Evolutionary conservation across 2,113 vertebrate genomes (phyloP).

Genomic region (Scatophagus argus): DNA sequence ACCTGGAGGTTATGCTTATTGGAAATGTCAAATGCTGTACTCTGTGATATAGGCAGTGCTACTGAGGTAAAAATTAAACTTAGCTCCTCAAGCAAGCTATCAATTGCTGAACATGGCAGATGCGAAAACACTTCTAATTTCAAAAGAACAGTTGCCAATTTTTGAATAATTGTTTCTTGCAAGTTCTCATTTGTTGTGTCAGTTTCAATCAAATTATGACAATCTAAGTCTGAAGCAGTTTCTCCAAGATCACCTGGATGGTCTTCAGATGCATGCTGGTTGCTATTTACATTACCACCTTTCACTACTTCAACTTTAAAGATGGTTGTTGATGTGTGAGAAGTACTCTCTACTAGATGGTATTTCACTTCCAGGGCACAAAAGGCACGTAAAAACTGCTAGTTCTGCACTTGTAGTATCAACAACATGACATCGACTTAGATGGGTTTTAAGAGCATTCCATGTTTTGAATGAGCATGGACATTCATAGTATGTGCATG

Average conservation of each 20-base stretch:
- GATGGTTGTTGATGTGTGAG: slow-evolving; percentile 4
- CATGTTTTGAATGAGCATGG: neutral
- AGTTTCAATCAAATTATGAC: neutral
- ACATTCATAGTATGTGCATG: neutral
- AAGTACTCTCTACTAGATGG: slow-evolving; percentile 1
- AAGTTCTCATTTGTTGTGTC: neutral
- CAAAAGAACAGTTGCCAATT: neutral
- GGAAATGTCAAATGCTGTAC: neutral
- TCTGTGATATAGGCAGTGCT: neutral
- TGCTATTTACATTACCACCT: neutral
- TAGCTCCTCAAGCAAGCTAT: neutral
- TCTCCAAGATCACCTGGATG: neutral
- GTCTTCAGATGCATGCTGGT: neutral
- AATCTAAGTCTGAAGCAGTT: neutral
- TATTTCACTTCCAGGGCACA: neutral
- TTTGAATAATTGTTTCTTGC: neutral
- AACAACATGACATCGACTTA: neutral
- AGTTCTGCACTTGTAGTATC: neutral
- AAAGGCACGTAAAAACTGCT: neutral
- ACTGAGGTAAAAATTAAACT: neutral
- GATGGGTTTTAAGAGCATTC: neutral
- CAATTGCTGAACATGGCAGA: neutral
- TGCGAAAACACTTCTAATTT: neutral
- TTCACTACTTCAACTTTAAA: slow-evolving; percentile 9
- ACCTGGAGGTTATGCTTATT: neutral